Percentiles rank a stretch among this genome's conserved stretches.
Conservation (phyloP, 1,140 invertebrate species). For the Leguminivora glycinivorella region DNA sequence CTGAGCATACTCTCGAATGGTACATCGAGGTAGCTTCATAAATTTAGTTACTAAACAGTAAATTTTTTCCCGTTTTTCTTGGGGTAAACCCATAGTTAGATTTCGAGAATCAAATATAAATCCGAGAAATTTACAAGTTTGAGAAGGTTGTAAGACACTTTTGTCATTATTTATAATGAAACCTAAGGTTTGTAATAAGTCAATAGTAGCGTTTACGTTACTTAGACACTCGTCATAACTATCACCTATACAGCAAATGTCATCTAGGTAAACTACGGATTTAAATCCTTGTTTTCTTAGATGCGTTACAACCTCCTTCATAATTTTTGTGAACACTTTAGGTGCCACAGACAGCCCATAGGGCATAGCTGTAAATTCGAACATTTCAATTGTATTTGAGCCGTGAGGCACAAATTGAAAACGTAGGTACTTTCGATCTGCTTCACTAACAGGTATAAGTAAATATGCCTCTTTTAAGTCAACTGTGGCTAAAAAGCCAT, state of each 20-base stretch:
- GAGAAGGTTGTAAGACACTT: slow-evolving; percentile 20
- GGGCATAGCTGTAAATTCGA: slow-evolving; percentile 24
- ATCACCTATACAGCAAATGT: slow-evolving; percentile 10
- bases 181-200: slow-evolving; percentile 21
- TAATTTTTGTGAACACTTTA: slow-evolving; percentile 13
- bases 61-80: not conserved
- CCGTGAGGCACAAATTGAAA: not conserved
- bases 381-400: slow-evolving; percentile 1
- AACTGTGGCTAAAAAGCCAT: slow-evolving; percentile 28
- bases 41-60: not conserved
- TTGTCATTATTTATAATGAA: slow-evolving; percentile 27
- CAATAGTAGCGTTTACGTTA: slow-evolving; percentile 10
- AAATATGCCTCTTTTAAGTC: too few relatives aligned
- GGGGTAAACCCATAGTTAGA: not conserved
- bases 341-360: slow-evolving; percentile 18
- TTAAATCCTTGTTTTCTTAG: slow-evolving; percentile 2
- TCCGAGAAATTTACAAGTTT: slow-evolving; percentile 22
- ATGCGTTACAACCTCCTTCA: slow-evolving; percentile 18
- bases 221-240: not conserved
- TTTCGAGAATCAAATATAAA: not conserved
- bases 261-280: slow-evolving; percentile 23
- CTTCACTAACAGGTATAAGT: slow-evolving; percentile 4
- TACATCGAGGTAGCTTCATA: not conserved
- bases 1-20: not conserved
- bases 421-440: slow-evolving; percentile 5